phyloP scores from a whole-genome alignment of 2,888 invertebrate genomes.

The Drosophila demipolita region DNA sequence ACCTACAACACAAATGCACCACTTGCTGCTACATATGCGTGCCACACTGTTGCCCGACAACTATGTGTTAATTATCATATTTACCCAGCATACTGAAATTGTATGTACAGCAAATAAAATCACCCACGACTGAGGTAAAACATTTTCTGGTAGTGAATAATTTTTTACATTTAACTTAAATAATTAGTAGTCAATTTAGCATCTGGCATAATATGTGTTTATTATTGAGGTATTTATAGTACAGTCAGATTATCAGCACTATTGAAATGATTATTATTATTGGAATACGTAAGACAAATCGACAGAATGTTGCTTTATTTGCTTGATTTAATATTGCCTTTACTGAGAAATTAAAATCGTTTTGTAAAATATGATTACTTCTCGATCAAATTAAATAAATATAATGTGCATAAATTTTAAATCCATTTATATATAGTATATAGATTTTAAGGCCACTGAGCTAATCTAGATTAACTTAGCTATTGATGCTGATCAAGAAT shows the following conservation, averaged over 20 bases:
- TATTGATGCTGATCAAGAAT: background rate
- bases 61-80: conserved; percentile 31
- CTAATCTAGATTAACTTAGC: background rate
- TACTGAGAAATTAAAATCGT: background rate
- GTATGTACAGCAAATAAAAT: background rate
- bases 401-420: background rate
- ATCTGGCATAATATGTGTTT: background rate
- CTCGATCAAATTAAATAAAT: background rate
- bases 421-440: background rate
- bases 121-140: background rate
- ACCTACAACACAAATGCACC: conserved; percentile 14
- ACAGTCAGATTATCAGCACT: background rate
- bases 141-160: background rate
- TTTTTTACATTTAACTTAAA: background rate
- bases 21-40: background rate
- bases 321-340: background rate
- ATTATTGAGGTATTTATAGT: background rate
- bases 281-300: background rate
- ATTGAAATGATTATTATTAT: background rate
- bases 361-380: background rate
- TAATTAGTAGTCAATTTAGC: background rate
- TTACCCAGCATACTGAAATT: background rate
- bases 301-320: background rate
- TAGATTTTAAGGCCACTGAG: background rate
- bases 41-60: conserved; percentile 29